phyloP scores from a whole-genome alignment of 2,113 vertebrate species.

The Takifugu flavidus region DNA sequence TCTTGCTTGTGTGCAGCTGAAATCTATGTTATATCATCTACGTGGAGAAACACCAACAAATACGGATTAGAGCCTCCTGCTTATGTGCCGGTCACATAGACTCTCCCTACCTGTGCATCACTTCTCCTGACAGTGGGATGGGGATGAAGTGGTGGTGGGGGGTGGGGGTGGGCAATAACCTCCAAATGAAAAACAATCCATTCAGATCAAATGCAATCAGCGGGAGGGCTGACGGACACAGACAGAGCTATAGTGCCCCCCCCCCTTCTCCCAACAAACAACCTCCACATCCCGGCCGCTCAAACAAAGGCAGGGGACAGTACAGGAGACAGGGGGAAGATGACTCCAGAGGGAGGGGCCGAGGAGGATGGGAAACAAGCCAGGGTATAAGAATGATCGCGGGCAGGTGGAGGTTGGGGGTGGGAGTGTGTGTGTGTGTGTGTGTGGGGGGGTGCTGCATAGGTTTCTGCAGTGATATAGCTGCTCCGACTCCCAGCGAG shows the following conservation, averaged over 20 bases:
- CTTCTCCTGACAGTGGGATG: constrained; percentile 32
- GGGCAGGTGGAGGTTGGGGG: constrained; percentile 15
- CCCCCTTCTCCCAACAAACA: too few species aligned
- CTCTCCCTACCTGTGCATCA: constrained; percentile 60
- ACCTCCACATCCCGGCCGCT: constrained; percentile 37
- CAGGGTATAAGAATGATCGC: constrained; percentile 53
- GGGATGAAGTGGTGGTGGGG: background rate
- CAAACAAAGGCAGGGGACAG: constrained; percentile 57
- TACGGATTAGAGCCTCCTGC: background rate
- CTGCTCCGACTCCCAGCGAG: constrained; percentile 80
- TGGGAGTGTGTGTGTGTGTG: background rate
- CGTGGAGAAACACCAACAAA: constrained; percentile 5
- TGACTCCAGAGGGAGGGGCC: constrained; percentile 70
- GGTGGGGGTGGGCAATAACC: constrained; percentile 55
- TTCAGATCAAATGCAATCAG: constrained; percentile 75
- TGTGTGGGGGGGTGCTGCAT: constrained; percentile 33
- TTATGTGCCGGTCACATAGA: background rate
- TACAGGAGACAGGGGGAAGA: constrained; percentile 46
- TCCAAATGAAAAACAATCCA: constrained; percentile 74
- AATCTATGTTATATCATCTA: constrained; percentile 9
- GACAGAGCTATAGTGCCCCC: constrained; percentile 30
- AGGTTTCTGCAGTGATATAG: constrained; percentile 82
- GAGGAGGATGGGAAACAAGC: constrained; percentile 46
- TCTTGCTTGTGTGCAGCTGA: background rate
- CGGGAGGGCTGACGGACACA: constrained; percentile 59